Percentiles rank a stretch among this genome's conserved stretches.
Conservation (phyloP, 2,113 vertebrate genomes). For the Diadophis punctatus region DNA sequence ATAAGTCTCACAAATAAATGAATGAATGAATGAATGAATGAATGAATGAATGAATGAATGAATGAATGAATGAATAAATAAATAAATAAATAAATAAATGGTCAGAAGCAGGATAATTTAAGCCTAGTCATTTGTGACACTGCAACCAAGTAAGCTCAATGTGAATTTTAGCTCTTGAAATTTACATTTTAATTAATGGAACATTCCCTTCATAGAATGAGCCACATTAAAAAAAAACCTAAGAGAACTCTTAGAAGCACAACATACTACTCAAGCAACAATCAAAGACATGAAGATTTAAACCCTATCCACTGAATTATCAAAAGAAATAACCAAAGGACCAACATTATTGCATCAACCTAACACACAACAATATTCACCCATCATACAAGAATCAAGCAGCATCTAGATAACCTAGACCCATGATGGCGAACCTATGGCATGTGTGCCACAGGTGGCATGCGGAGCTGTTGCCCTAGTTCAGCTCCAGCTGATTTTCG, state of each 20-base stretch:
- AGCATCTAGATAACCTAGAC: background rate
- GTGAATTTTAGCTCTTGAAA: background rate
- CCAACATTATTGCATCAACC: background rate
- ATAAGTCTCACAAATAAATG: too few species aligned
- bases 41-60: too few species aligned
- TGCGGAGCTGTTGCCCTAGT: too few species aligned
- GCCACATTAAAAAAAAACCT: background rate
- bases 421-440: too few species aligned
- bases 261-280: background rate
- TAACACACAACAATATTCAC: background rate
- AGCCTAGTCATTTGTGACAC: background rate
- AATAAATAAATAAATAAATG: too few species aligned
- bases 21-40: too few species aligned
- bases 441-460: too few species aligned
- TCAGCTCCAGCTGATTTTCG: too few species aligned
- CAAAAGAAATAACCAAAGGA: background rate
- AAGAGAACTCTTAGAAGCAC: background rate
- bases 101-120: background rate
- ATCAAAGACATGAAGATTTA: background rate
- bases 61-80: too few species aligned
- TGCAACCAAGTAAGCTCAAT: background rate
- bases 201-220: background rate
- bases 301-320: background rate
- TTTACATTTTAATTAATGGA: background rate
- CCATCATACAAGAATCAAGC: background rate